Conservation (phyloP, 1,140 invertebrate genomes). For the Drosophila sulfurigaster region DNA sequence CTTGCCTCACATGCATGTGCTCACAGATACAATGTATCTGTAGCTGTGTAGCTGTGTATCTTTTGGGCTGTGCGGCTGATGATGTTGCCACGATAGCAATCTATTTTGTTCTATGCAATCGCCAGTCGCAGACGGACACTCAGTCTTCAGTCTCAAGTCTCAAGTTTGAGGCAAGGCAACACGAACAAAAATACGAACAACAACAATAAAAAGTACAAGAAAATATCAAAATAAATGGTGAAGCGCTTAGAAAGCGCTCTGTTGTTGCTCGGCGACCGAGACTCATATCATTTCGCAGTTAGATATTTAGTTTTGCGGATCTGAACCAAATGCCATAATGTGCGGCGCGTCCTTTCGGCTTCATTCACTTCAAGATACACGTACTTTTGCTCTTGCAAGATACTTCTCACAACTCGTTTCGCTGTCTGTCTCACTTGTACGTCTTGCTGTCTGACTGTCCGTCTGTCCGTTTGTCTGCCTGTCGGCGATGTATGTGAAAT, state of each 20-base stretch:
- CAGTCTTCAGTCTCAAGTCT: slow-evolving; percentile 30
- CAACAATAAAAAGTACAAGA: slow-evolving; percentile 25
- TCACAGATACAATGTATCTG: slow-evolving; percentile 5
- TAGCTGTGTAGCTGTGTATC: slow-evolving; percentile 29
- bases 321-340: slow-evolving; percentile 64
- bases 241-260: slow-evolving; percentile 55
- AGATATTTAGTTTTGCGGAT: slow-evolving; percentile 27
- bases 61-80: slow-evolving; percentile 69
- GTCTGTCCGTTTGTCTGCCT: slow-evolving; percentile 7
- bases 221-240: slow-evolving; percentile 55
- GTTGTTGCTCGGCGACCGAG: neutral
- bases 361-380: slow-evolving; percentile 68
- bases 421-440: slow-evolving; percentile 67
- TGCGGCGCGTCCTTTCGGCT: slow-evolving; percentile 75
- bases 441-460: slow-evolving; percentile 54
- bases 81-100: slow-evolving; percentile 84
- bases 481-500: slow-evolving; percentile 68
- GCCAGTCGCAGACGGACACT: slow-evolving; percentile 41
- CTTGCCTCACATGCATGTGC: slow-evolving; percentile 30
- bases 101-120: slow-evolving; percentile 83
- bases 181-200: slow-evolving; percentile 39
- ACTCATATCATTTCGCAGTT: slow-evolving; percentile 70
- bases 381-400: slow-evolving; percentile 43
- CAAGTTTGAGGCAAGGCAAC: slow-evolving; percentile 7
- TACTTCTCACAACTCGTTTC: slow-evolving; percentile 61